Percentiles rank a stretch among this genome's conserved stretches.
Evolutionary conservation across 2,113 vertebrate species (phyloP).

Genomic region (Dermatemys mawii): DNA sequence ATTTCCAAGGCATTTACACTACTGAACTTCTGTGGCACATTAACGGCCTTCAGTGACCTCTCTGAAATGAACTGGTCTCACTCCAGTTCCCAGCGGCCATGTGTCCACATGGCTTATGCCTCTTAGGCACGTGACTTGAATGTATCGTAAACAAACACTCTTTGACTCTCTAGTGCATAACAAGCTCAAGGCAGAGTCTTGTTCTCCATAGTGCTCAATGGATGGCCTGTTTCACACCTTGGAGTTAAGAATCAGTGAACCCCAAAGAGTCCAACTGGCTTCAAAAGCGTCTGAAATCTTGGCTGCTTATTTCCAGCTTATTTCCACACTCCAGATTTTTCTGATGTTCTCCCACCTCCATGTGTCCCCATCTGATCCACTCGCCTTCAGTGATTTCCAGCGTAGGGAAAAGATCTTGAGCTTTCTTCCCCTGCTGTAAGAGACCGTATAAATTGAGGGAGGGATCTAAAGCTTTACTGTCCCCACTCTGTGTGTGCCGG

Average conservation of each 20-base stretch:
- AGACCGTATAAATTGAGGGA: neutral
- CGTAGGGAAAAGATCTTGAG: neutral
- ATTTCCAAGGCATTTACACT: neutral
- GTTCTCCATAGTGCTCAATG: rapidly evolving
- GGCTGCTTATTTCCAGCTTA: neutral
- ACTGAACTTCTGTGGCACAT: neutral
- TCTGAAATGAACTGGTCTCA: rapidly evolving
- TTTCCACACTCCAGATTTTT: neutral
- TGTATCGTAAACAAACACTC: neutral
- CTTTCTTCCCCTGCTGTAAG: neutral
- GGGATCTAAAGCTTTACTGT: neutral
- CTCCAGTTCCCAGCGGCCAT: too few relatives aligned
- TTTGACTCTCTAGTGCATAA: too few relatives aligned
- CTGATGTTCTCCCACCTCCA: neutral
- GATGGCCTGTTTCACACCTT: neutral
- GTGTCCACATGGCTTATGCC: neutral
- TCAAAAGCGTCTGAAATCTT: neutral
- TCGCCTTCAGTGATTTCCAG: neutral
- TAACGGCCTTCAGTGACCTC: rapidly evolving
- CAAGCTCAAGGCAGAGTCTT: rapidly evolving
- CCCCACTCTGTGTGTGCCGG: neutral
- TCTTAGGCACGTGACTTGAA: neutral
- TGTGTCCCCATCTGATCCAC: rapidly evolving
- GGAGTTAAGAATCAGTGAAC: neutral
- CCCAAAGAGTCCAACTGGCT: neutral